Base-by-base conservation (phyloP, 2,797 vertebrate species). In the Apogon hyalosoma region DNA sequence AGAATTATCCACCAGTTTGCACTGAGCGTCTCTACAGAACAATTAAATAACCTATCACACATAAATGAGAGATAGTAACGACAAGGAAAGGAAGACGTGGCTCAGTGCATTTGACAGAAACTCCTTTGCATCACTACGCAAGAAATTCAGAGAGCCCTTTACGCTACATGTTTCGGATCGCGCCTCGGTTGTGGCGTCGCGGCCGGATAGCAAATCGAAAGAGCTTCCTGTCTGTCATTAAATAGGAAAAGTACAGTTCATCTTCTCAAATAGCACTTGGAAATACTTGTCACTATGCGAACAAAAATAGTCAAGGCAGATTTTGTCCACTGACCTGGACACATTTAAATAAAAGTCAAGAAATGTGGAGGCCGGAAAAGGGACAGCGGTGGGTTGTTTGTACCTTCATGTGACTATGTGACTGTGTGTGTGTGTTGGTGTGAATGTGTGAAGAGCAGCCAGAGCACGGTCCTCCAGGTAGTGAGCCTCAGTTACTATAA, bases 71-170 rank as follows among this genome's bases (percentile, higher is more conserved):
- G 76, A 69, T 41, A 28, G 45, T 13, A 64, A 83, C 62, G 72
- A 7, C 13, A 19, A 57, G 36, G 69, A 47, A 69, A 1, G 82
- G 84, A 90, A 90, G 88, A 89, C 86, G 6, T 64, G 75, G 84
- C 82, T 90, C 91, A 87, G 91, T 85, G 90, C 80, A 73, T 71
- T 65, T 52, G 85, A 86, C 83, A 62, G 79, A 63, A 71, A 71
- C 65, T 58, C 73, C 28, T 47, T 66, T 60, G 54, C 43, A 71
- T 58, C 64, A 41, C 61, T 36, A 18, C 63, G 41, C 47, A 38
- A 73, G 50, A 39, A 61, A 79, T 47, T 66, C 36, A 68, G 81
- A 90, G 75, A 90, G 75, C 81, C 85, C 82, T 87, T 87, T 59
- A 52, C 52, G 71, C 69, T 73, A 41, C 62, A 45, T 18, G 36